Conservation (phyloP, 2,113 vertebrate species). For the Anguilla rostrata region DNA sequence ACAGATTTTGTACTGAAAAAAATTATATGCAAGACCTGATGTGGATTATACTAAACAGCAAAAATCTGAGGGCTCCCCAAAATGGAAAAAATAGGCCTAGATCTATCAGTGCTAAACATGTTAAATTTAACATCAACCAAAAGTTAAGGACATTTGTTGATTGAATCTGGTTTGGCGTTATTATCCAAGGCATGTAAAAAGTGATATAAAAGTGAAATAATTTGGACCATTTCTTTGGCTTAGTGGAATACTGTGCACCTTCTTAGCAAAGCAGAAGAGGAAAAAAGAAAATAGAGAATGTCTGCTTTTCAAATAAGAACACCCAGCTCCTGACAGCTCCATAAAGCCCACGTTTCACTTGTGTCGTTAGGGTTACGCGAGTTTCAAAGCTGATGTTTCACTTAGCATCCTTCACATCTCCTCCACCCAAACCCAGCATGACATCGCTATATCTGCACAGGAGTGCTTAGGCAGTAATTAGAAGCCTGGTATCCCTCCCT, state of each 20-base stretch:
- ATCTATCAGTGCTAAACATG: too few relatives aligned
- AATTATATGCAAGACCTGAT: too few relatives aligned
- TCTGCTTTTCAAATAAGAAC: neutral
- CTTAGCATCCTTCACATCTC: slow-evolving; percentile 22
- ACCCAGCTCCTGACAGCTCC: neutral
- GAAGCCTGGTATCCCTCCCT: slow-evolving; percentile 39
- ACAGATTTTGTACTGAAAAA: too few relatives aligned
- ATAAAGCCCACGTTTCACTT: neutral
- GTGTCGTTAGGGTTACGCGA: neutral
- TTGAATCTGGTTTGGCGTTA: too few relatives aligned
- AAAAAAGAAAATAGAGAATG: neutral
- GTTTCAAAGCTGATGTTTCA: slow-evolving; percentile 16
- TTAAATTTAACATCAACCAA: too few relatives aligned
- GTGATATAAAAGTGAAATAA: neutral
- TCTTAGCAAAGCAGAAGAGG: neutral
- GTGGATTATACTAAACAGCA: too few relatives aligned
- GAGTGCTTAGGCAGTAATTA: slow-evolving; percentile 40
- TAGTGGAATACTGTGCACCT: neutral
- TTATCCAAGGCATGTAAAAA: too few relatives aligned
- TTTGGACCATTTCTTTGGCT: neutral
- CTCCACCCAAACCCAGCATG: slow-evolving; percentile 3
- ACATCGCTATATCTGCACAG: slow-evolving; percentile 28
- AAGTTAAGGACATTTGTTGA: too few relatives aligned
- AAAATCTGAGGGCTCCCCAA: too few relatives aligned
- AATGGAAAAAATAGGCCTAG: too few relatives aligned